These are phyloP conservation scores for Thripadectes ignobilis DNA, from an alignment of 2,797 vertebrate genomes.

Conservation along the genomic window DNA sequence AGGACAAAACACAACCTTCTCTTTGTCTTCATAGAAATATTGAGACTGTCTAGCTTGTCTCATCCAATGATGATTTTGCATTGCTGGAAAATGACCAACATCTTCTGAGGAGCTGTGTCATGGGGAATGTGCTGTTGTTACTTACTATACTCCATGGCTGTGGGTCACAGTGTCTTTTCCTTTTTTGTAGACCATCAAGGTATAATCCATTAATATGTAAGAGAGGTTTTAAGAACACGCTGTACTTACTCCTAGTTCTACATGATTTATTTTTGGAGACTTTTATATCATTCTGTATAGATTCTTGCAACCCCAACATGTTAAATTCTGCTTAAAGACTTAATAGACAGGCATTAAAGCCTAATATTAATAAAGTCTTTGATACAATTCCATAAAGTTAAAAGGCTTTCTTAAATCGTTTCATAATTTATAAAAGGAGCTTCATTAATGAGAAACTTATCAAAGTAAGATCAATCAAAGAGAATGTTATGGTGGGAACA, in stretches of 20 bases:
- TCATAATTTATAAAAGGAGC: conserved; percentile 36
- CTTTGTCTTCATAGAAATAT: background rate
- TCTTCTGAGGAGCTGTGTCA: background rate
- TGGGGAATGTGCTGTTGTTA: background rate
- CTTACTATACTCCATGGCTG: background rate
- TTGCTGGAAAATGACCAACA: background rate
- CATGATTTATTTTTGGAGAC: conserved; percentile 3
- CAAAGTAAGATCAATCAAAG: conserved; percentile 10
- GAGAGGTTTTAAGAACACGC: conserved; percentile 9
- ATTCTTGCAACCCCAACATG: background rate
- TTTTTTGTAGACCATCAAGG: background rate
- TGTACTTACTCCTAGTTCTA: background rate
- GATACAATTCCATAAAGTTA: conserved; percentile 1
- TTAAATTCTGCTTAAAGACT: conserved; percentile 17
- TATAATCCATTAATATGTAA: background rate
- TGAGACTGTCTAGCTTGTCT: background rate
- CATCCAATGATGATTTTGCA: background rate
- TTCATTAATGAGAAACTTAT: conserved; percentile 11
- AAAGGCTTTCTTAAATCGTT: conserved; percentile 31
- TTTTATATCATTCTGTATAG: background rate
- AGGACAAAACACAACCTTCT: background rate
- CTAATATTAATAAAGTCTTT: conserved; percentile 35
- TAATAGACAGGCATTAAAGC: conserved; percentile 16
- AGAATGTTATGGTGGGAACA: background rate
- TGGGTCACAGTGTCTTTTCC: background rate